Evolutionary conservation across 2,113 vertebrate genomes (phyloP).

Genomic region (Choloepus hoffmanni): DNA sequence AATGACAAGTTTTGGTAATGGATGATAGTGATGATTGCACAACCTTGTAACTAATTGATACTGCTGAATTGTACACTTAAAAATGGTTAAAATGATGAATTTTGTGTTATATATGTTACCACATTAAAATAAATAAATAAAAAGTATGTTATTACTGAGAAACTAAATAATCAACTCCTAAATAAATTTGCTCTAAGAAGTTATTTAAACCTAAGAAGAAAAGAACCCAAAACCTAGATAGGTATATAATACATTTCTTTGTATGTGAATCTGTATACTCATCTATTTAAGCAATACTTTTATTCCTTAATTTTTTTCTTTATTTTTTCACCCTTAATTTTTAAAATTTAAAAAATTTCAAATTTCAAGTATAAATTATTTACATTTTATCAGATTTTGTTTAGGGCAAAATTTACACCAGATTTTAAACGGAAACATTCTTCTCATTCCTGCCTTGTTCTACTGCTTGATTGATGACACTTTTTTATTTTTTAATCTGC

Average conservation of each 20-base stretch:
- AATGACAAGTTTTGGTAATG: no score
- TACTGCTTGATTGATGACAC: not conserved
- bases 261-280: not conserved
- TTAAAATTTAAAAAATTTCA: not conserved
- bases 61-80: no score
- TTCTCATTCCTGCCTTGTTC: not conserved
- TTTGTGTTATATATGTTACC: no score
- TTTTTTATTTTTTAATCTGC: constrained; percentile 42
- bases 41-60: no score
- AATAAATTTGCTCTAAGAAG: not conserved
- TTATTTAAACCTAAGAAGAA: not conserved
- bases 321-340: no score
- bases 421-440: constrained; percentile 51
- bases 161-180: not conserved
- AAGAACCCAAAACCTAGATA: not conserved
- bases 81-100: no score
- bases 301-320: not conserved
- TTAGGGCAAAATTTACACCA: not conserved
- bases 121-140: not conserved
- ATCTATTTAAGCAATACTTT: not conserved
- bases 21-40: no score
- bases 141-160: not conserved
- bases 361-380: not conserved
- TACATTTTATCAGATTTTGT: constrained; percentile 15
- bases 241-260: not conserved